Conservation (phyloP, 2,797 vertebrate species). For the Podarcis lilfordi region DNA sequence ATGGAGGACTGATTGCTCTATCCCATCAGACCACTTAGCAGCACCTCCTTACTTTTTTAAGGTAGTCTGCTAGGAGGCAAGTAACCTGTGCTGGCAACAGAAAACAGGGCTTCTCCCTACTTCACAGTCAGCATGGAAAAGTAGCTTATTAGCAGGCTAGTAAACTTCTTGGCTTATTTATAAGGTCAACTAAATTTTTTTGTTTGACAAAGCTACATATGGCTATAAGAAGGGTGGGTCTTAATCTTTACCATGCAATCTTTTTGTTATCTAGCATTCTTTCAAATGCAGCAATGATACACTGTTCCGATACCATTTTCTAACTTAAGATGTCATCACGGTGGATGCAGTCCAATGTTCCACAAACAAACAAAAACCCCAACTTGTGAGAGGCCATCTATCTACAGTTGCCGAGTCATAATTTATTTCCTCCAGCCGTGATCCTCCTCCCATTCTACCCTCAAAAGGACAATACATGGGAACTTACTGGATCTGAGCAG, state of each 20-base stretch:
- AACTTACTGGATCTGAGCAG: constrained; percentile 94
- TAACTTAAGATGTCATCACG: constrained; percentile 31
- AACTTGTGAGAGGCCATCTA: neutral
- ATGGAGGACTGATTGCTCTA: too few relatives aligned
- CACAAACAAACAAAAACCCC: neutral
- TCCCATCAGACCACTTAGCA: too few relatives aligned
- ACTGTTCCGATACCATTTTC: neutral
- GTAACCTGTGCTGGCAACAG: too few relatives aligned
- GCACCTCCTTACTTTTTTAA: too few relatives aligned
- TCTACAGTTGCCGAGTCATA: neutral
- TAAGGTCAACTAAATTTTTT: neutral
- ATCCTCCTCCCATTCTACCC: neutral
- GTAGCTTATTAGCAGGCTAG: too few relatives aligned
- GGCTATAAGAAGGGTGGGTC: neutral
- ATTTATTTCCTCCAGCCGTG: neutral
- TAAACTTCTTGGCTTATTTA: neutral
- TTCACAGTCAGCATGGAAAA: too few relatives aligned
- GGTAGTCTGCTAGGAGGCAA: too few relatives aligned
- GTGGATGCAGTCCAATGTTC: neutral
- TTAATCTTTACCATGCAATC: neutral
- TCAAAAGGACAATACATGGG: neutral
- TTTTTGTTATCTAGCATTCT: neutral
- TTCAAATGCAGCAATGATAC: too few relatives aligned
- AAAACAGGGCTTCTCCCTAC: too few relatives aligned
- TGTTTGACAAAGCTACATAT: neutral